Base-by-base conservation (phyloP, 2,888 invertebrate species). In the Pseudolycoriella hygida region DNA sequence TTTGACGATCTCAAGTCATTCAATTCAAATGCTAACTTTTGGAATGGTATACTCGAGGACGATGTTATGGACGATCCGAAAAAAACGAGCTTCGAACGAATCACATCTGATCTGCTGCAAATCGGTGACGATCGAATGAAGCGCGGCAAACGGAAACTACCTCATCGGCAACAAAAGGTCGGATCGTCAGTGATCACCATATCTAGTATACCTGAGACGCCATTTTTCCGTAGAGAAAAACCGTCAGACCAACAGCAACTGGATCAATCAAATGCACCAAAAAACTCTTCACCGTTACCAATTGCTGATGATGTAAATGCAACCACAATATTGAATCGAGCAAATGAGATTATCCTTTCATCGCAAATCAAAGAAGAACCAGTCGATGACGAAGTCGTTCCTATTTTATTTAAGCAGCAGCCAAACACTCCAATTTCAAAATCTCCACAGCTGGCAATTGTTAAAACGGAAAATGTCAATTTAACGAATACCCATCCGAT, bases 31-130 rank as follows among this genome's bases (percentile, higher is more conserved):
- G 62, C 64, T 15, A 64, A 53, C 47, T 65, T 65, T 50, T 65
- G 65, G 65, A 65, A 64, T 48, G 64, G 64, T 45, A 61, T 65
- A n/a, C 54, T 65, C 3, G 65, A 63, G 44, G 63, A 61, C 30
- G 64, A 62, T 43, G 59, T 59, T 44, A 64, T 63, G 18, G 55
- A 59, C 40, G 57, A 56, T 4, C 57, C 60, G 34, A 53, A 57
- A 17, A 40, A 39, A 32, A 20, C 17, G 25, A 17, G 14, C 17
- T 12, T 18, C 8, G 34, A 37, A 15, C 25, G 25, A 38, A 17
- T 17, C 3, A 11, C 17, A 6, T 25, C 25, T 6, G 25, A 25
- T 25, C 8, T 25, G 25, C 25, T 25, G 8, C 25, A 4, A 25
- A 4, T 25, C 8, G 15, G 30, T 14, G 17, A 14, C 32, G 45